Conservation (phyloP, 2,797 vertebrate species). For the Chiroxiphia lanceolata region DNA sequence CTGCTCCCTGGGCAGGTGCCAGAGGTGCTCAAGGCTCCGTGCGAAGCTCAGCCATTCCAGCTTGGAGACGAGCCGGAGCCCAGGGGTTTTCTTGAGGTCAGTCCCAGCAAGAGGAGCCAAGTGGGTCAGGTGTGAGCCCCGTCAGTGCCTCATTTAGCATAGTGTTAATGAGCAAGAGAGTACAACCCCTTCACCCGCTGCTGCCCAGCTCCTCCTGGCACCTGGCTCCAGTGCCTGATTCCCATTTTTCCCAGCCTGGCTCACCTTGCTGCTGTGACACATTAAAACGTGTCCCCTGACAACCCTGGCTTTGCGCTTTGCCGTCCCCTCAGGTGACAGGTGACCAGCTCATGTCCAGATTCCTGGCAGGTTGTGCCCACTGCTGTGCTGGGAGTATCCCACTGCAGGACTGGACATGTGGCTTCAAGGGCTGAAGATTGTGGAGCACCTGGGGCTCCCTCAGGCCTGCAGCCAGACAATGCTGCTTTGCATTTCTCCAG, state of each 20-base stretch:
- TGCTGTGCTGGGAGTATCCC: neutral
- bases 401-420: neutral
- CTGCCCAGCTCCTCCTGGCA: neutral
- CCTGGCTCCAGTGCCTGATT: rapidly evolving
- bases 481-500: neutral
- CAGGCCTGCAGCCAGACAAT: rapidly evolving
- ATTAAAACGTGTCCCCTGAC: neutral
- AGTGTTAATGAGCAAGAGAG: neutral
- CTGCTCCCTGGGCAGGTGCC: neutral
- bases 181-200: neutral
- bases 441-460: neutral
- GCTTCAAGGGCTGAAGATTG: neutral
- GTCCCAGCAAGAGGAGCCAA: neutral
- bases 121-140: neutral
- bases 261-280: neutral
- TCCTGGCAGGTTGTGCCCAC: neutral
- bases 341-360: rapidly evolving
- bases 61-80: neutral
- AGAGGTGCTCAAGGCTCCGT: neutral
- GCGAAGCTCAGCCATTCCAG: neutral
- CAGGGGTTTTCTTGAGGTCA: neutral
- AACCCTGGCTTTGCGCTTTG: neutral
- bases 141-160: rapidly evolving
- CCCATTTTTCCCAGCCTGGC: neutral
- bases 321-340: neutral